Base-by-base conservation (phyloP, 2,113 vertebrate genomes). In the Delphinus delphis region DNA sequence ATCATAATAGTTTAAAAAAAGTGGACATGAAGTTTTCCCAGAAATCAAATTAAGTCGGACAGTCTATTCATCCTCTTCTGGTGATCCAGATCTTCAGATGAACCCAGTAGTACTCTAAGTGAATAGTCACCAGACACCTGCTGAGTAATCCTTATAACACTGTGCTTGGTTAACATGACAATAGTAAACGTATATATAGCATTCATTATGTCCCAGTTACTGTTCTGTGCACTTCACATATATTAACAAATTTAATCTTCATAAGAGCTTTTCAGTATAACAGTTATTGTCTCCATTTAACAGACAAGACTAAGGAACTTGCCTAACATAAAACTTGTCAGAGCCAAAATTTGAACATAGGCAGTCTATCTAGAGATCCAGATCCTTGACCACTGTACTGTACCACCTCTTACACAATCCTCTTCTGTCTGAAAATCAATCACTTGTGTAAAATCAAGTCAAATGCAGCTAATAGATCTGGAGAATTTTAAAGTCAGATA, bases 321-420 rank as follows among this genome's bases (percentile, higher is more conserved):
- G 6, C 6, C 60, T 50, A 55, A 63, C 5, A 25, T 36, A 63
- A 88, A 89, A 58, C 4, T 85, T 28, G 65, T n/a, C 23, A 36
- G 26, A 80, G 23, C 14, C 44, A 65, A 31, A 62, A 63, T 31
- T 17, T 76, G 53, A 53, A 88, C 1, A 18, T 5, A 15, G 2
- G 6, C 1, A 38, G 1, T 60, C 25, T 62, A 5, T 31, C 23
- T 12, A 20, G 1, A 44, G 6, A n/a, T 3, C 20, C 20, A 36
- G 28, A 41, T 12, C 18, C 17, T 73, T 58, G 50, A 14, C 15
- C 31, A 23, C 6, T 21, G 0, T 6, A 33, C 3, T 14, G 4
- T 14, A 15, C 13, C 14, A 21, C 7, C 60, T 92, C 47, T 90
- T 28, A 71, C 6, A 41, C 26, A 47, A 7, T 3, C 8, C 21